Evolutionary conservation across 2,113 vertebrate genomes (phyloP), one percentile per base, ranked within the genome.

Genomic region (Meleagris gallopavo): DNA sequence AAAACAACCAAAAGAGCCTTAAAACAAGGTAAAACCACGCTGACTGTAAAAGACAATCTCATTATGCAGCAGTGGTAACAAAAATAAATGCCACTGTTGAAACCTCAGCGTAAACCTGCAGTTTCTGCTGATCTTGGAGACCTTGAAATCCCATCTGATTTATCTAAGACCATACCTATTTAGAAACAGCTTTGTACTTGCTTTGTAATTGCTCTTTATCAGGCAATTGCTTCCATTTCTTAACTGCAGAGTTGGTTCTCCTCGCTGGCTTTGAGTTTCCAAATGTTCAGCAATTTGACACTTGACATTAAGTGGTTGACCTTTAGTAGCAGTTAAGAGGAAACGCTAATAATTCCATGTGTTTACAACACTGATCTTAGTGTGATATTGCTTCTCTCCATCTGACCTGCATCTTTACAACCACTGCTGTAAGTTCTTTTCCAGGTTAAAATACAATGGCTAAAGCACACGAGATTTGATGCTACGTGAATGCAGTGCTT

Each of bases 121-220:
- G 69, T 81, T 96, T 27, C 18, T 95, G 94, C 94, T 96, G 95
- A 94, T 94, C 88, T 75, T 75, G 50, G 88, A 94, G 94, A 90
- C 92, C 92, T 94, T 93, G 90, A 90, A 95, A 94, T 93, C 83
- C 88, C 61, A 90, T 94, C 92, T 90, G 93, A 91, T 95, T 95
- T 94, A 40, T 81, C 77, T 78, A 88, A 86, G 91, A 67, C 87
- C 2, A 4, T 65, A 43, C 60, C 74, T 82, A 34, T 77, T 93
- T 10, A 16, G 86, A 54, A 90, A 50, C 89, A 91, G 83, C 93
- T 91, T 86, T 88, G 85, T 91, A 94, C 84, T 77, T 58, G 41
- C 75, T 92, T 95, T 89, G 86, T 95, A 93, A 95, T 91, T 91
- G 93, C 88, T 95, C 88, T 88, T 91, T 81, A 89, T 96, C 83